Conservation (phyloP, 2,113 vertebrate species). For the Columba livia region DNA sequence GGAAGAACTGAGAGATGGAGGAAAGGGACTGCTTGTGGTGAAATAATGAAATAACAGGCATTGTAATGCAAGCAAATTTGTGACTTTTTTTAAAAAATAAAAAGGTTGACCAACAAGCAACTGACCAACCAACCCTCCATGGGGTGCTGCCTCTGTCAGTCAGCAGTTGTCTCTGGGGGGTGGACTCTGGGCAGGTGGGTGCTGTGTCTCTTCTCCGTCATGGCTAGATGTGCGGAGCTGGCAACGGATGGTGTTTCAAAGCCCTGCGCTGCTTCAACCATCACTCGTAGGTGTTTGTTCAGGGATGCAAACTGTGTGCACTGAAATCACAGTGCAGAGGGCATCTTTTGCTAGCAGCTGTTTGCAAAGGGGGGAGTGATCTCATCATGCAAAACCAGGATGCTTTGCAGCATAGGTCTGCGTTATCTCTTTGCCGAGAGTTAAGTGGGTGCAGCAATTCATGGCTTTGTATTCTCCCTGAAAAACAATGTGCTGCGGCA, state of each 20-base stretch:
- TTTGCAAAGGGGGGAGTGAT: not conserved
- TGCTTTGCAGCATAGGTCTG: not conserved
- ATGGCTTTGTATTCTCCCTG: not conserved
- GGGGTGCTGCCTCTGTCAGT: accelerated
- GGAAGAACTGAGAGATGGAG: not conserved
- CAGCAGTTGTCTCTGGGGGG: accelerated
- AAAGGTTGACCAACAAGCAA: not conserved
- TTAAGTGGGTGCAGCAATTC: not conserved
- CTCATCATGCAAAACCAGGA: not conserved
- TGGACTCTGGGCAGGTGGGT: accelerated
- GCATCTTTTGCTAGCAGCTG: not conserved
- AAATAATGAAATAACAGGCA: no score
- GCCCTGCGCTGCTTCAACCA: not conserved
- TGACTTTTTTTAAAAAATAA: not conserved
- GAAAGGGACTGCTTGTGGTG: not conserved
- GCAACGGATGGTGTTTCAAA: not conserved
- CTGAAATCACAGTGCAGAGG: not conserved
- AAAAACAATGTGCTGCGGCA: not conserved
- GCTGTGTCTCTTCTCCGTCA: not conserved
- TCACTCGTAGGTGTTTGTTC: not conserved
- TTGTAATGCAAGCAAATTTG: no score
- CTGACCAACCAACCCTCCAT: accelerated
- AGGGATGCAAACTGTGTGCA: accelerated
- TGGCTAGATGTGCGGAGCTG: not conserved
- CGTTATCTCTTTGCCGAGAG: not conserved